Evolutionary conservation across 2,113 vertebrate genomes (phyloP).

Genomic region (Bubo bubo): DNA sequence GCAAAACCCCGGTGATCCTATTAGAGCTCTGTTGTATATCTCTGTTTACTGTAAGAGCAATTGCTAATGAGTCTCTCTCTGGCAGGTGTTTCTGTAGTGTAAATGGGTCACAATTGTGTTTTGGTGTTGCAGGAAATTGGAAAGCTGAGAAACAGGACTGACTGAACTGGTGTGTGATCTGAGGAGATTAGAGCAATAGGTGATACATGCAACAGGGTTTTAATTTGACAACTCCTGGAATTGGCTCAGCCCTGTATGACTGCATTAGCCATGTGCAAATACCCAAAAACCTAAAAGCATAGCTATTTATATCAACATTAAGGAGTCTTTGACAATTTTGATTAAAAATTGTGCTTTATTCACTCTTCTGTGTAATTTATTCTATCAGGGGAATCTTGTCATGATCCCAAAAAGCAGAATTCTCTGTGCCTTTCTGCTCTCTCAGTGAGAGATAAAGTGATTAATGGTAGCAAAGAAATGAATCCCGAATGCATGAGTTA

Average conservation of each 20-base stretch:
- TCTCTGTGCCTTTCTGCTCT: background rate
- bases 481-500: background rate
- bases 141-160: background rate
- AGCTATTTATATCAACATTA: background rate
- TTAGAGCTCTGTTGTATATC: background rate
- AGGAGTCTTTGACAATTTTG: background rate
- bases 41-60: background rate
- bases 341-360: background rate
- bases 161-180: background rate
- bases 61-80: background rate
- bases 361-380: background rate
- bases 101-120: background rate
- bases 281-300: background rate
- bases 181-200: background rate
- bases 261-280: background rate
- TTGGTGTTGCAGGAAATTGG: background rate
- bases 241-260: background rate
- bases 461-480: conserved; percentile 10
- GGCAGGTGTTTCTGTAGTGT: background rate
- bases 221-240: background rate
- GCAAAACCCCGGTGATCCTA: background rate
- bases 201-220: background rate
- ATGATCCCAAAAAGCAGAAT: background rate
- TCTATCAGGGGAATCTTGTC: background rate
- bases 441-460: background rate